These are phyloP conservation scores for Synanceia verrucosa DNA, from an alignment of 2,797 vertebrate species.

Conservation along the genomic window DNA sequence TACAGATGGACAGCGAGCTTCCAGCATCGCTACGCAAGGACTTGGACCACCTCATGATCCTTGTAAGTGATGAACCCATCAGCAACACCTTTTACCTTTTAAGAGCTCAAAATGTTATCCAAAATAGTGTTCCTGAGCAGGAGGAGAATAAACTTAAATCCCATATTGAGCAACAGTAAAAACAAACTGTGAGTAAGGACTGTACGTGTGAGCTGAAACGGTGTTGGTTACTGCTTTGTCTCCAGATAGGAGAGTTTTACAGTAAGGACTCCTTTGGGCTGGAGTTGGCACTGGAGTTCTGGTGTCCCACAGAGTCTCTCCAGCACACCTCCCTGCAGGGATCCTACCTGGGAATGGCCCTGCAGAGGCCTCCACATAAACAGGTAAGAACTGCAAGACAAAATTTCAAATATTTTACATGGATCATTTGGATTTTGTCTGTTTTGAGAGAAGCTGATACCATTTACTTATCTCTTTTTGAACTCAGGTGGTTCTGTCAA, in stretches of 20 bases:
- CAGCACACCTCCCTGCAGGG: constrained; percentile 93
- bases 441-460: not conserved
- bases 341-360: constrained; percentile 92
- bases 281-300: constrained; percentile 95
- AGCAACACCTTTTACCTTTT: not conserved
- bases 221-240: constrained; percentile 1
- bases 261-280: constrained; percentile 90
- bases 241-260: constrained; percentile 93
- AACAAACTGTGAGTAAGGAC: not conserved
- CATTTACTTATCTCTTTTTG: not conserved
- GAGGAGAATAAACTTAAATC: not conserved
- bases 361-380: constrained; percentile 96
- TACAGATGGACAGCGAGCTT: constrained; percentile 95
- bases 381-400: constrained; percentile 80
- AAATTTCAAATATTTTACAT: not conserved
- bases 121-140: not conserved
- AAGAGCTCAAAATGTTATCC: not conserved
- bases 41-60: constrained; percentile 93
- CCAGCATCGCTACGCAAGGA: constrained; percentile 91
- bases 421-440: not conserved
- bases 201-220: not conserved
- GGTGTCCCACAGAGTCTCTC: constrained; percentile 95
- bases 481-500: constrained; percentile 93
- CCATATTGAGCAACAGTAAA: not conserved
- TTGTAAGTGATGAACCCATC: constrained; percentile 84